Evolutionary conservation across 2,113 vertebrate genomes (phyloP).

Genomic region (Furnarius figulus): DNA sequence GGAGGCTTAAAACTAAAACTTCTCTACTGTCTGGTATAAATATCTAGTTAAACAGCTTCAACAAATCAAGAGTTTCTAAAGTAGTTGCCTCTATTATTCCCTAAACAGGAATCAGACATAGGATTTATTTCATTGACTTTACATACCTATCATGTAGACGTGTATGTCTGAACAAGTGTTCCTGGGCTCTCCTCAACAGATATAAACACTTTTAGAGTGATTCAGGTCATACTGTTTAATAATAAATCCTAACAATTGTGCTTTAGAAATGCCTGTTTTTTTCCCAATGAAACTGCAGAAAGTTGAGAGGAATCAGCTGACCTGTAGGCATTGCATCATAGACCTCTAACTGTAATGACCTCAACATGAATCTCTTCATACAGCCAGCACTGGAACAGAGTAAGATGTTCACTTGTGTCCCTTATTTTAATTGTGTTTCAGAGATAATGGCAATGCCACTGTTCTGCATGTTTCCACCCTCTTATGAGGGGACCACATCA

Average conservation of each 20-base stretch:
- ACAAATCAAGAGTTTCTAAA: background rate
- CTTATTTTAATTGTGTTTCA: background rate
- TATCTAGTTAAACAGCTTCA: background rate
- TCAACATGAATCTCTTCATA: background rate
- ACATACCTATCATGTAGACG: rapidly evolving
- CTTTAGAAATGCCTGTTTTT: background rate
- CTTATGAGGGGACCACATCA: rapidly evolving
- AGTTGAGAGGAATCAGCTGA: background rate
- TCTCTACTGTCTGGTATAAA: background rate
- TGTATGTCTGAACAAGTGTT: background rate
- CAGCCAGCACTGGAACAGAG: background rate
- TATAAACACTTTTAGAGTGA: background rate
- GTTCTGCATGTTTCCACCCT: background rate
- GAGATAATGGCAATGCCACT: rapidly evolving
- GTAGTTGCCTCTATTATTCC: background rate
- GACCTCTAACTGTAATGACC: background rate
- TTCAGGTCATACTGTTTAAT: background rate
- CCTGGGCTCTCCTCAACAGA: background rate
- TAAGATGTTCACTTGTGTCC: background rate
- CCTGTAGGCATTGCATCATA: background rate
- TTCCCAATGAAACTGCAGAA: background rate
- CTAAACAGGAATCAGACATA: background rate
- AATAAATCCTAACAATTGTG: background rate
- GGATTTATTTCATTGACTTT: background rate
- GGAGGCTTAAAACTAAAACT: background rate